Percentiles rank a stretch among this genome's conserved stretches.
Conservation (phyloP, 2,888 invertebrate species). For the Vesta saturnalis region DNA sequence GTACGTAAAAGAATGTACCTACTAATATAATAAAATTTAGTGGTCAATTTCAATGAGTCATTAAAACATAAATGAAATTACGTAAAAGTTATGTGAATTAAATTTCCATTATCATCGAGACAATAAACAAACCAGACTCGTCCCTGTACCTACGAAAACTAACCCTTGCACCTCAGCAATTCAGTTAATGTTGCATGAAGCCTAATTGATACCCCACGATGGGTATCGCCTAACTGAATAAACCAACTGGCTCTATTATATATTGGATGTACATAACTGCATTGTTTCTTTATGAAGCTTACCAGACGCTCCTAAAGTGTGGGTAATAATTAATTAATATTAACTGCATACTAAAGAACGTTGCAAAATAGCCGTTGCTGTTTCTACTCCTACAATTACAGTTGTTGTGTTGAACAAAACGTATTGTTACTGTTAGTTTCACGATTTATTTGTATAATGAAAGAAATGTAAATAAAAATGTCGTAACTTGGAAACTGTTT, state of each 20-base stretch:
- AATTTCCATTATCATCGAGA: background rate
- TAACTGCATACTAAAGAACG: constrained; percentile 12
- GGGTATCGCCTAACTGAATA: constrained; percentile 16
- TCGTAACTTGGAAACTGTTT: too few relatives aligned
- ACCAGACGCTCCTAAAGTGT: constrained; percentile 15
- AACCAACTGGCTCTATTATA: constrained; percentile 3
- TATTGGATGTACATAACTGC: constrained; percentile 16
- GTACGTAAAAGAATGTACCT: too few relatives aligned
- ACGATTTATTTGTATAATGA: too few relatives aligned
- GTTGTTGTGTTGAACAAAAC: too few relatives aligned
- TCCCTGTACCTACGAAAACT: constrained; percentile 17
- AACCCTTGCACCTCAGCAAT: constrained; percentile 19
- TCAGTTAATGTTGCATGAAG: constrained; percentile 32
- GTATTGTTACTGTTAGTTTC: too few relatives aligned
- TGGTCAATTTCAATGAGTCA: background rate
- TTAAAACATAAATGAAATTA: background rate
- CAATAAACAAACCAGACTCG: constrained; percentile 7
- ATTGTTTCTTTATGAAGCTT: constrained; percentile 24
- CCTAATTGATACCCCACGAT: constrained; percentile 30
- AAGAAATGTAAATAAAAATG: too few relatives aligned
- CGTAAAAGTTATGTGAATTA: background rate
- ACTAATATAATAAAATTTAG: background rate
- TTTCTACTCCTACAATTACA: too few relatives aligned
- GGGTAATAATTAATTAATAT: constrained; percentile 21
- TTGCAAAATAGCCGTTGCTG: background rate